phyloP scores from a whole-genome alignment of 2,888 invertebrate genomes.

The Seira ritae region DNA sequence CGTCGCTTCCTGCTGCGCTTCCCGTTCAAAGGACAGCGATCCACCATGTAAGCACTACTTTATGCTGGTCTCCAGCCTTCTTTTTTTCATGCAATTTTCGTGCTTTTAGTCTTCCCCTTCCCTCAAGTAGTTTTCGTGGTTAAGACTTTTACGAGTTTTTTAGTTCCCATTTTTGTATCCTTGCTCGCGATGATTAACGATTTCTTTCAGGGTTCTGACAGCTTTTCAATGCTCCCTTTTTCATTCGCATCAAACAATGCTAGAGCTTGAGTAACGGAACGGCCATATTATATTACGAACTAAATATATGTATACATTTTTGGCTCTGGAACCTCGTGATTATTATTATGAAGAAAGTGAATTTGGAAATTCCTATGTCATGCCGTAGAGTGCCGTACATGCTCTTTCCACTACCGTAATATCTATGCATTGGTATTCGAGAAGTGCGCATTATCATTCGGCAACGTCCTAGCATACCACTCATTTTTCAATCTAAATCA shows the following conservation, averaged over 20 bases:
- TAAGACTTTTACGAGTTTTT: conserved; percentile 7
- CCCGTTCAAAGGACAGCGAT: conserved; percentile 66
- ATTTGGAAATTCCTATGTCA: no score
- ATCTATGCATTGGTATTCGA: no score
- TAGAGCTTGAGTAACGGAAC: no score
- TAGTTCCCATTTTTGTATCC: background rate
- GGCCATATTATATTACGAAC: no score
- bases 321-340: no score
- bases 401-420: no score
- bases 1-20: conserved; percentile 73
- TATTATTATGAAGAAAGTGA: no score
- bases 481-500: no score
- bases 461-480: no score
- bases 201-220: conserved; percentile 25
- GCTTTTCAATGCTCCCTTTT: conserved; percentile 17
- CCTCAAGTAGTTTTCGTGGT: background rate
- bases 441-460: no score
- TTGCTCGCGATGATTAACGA: conserved; percentile 23
- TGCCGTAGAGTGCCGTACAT: no score
- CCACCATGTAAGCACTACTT: conserved; percentile 68
- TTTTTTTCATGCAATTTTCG: conserved; percentile 23
- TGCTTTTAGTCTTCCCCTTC: conserved; percentile 34
- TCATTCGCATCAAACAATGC: conserved; percentile 20
- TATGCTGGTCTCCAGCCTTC: background rate
- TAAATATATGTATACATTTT: no score